These are phyloP conservation scores for Aurelia aurita DNA, from an alignment of 30 jellyfish, hydroid and myxozoan genomes.

Conservation along the genomic window DNA sequence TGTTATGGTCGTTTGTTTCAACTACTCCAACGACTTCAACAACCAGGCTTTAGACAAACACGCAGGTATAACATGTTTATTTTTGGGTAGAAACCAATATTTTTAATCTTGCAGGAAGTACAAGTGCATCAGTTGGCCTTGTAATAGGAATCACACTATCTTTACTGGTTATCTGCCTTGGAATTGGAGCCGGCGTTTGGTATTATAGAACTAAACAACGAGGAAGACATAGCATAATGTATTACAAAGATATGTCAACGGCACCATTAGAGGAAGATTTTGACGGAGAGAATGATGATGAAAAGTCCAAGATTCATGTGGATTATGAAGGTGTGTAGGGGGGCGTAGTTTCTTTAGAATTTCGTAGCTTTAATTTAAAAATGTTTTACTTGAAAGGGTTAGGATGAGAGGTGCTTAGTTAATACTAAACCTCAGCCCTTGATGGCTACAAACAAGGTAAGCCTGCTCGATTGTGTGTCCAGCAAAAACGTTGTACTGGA, in stretches of 20 bases:
- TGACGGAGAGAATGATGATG: slow-evolving; percentile 79
- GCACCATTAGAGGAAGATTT: slow-evolving; percentile 95
- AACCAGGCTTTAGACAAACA: too few relatives aligned
- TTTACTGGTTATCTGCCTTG: slow-evolving; percentile 64
- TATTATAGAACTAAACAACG: slow-evolving; percentile 66
- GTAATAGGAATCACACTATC: slow-evolving; percentile 78
- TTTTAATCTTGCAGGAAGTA: slow-evolving; percentile 23
- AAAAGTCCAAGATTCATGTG: slow-evolving; percentile 76
- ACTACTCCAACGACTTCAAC: too few relatives aligned
- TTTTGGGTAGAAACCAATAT: neutral
- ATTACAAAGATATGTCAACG: slow-evolving; percentile 98
- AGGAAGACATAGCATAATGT: slow-evolving; percentile 82
- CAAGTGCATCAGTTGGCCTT: slow-evolving; percentile 69
- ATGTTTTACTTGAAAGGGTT: neutral
- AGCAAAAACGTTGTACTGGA: too few relatives aligned
- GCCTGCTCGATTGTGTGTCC: too few relatives aligned
- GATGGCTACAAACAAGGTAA: too few relatives aligned
- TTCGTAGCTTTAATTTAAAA: neutral
- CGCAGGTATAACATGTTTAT: neutral
- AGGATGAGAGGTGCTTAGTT: neutral
- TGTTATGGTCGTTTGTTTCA: too few relatives aligned
- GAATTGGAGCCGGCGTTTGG: slow-evolving; percentile 76
- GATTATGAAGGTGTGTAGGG: slow-evolving; percentile 54
- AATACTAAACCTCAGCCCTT: too few relatives aligned
- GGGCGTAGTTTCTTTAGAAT: slow-evolving; percentile 2